Evolutionary conservation across 2,113 vertebrate genomes (phyloP), one percentile per base, ranked within the genome.

Genomic region (Lichenostomus cassidix): DNA sequence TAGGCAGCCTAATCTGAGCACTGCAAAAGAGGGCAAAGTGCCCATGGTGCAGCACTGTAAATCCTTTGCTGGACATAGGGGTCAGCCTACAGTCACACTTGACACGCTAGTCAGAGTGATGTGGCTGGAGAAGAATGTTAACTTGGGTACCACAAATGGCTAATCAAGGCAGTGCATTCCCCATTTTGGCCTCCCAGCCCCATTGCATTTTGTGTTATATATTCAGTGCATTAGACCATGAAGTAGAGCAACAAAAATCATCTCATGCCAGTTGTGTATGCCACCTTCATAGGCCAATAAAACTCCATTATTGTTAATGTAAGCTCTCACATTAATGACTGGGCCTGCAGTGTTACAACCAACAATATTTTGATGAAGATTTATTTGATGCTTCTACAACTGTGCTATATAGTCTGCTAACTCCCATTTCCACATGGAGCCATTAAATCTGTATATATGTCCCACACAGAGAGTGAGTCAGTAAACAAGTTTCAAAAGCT

Each of bases 401-500:
- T 39, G 17, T 33, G n/a, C 39, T 60, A 22, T 33, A 37, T 64
- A 64, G 75, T 91, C 75, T 92, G 22, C 25, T 94, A 83, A 92
- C 1, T 4, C 49, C 62, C 14, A 39, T 65, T 95, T 94, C 81
- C 69, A 89, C 58, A 18, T 44, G 25, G 60, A 92, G 77, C 53
- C 77, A 82, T 87, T 94, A 88, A 95, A 83, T 56, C 67, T 73
- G 59, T 88, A 11, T 70, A 49, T 69, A 59, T 74, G 79, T 95
- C 47, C 42, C 46, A 62, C 35, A 58, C n/a, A 83, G 59, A 77
- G 29, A 83, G 25, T 46, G 58, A 82, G 85, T 86, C 73, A 95
- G 88, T 93, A 97, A 95, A 87, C 93, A 85, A 69, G 37, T 94
- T 95, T 92, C 78, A 92, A 85, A 95, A 79, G 42, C 78, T 82